Percentiles rank a stretch among this genome's conserved stretches.
Conservation (phyloP, 2,797 vertebrate species). For the Lacerta agilis region DNA sequence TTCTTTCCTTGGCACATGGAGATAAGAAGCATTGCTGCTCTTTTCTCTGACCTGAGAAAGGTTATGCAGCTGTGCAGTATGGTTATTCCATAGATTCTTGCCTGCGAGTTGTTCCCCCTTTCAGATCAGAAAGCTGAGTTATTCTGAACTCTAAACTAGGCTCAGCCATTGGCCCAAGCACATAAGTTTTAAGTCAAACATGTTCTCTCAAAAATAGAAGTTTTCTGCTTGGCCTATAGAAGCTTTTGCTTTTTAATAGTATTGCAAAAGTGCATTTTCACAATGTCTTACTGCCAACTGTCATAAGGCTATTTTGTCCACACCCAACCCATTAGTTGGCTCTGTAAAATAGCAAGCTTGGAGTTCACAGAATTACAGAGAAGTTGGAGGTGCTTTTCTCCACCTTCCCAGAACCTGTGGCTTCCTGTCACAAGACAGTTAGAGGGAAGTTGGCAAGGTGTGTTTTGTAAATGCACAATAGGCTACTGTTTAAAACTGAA, state of each 20-base stretch:
- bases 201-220: constrained; percentile 24
- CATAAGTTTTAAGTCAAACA: constrained; percentile 44
- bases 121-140: background rate
- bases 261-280: constrained; percentile 17
- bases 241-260: constrained; percentile 26
- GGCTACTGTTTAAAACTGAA: background rate
- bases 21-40: background rate
- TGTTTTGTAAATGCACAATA: background rate
- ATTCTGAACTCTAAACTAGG: background rate
- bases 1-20: constrained; percentile 14
- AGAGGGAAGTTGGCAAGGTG: background rate
- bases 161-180: background rate
- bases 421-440: background rate
- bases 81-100: constrained; percentile 4
- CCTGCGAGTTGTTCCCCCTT: constrained; percentile 6
- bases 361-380: background rate
- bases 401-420: background rate
- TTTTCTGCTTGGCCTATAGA: constrained; percentile 30
- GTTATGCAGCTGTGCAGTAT: background rate
- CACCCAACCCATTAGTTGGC: background rate
- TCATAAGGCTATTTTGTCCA: background rate
- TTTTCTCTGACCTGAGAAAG: background rate
- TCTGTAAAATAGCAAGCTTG: background rate
- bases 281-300: background rate
- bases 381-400: background rate